Percentiles rank a stretch among this genome's conserved stretches.
Evolutionary conservation across 2,113 vertebrate genomes (phyloP).

Genomic region (Hippocampus zosterae): DNA sequence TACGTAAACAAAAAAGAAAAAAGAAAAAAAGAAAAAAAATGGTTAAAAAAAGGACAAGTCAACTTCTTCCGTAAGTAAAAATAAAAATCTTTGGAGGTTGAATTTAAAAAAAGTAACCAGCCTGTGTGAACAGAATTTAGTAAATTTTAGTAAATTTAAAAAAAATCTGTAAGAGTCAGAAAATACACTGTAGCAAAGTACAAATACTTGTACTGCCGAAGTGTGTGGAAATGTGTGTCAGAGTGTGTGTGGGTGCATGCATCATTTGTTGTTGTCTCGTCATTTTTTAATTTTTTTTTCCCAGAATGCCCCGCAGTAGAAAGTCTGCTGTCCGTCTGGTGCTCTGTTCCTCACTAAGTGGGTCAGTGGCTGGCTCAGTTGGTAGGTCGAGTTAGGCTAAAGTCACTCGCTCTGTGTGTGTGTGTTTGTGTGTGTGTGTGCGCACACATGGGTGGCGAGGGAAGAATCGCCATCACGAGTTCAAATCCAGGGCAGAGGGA

Average conservation of each 20-base stretch:
- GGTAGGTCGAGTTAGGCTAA: slow-evolving; percentile 57
- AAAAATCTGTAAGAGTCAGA: background rate
- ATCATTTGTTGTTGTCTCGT: slow-evolving; percentile 47
- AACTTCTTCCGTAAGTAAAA: no score
- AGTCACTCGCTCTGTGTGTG: slow-evolving; percentile 23
- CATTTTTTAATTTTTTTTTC: slow-evolving; percentile 28
- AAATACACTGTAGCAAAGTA: background rate
- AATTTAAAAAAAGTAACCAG: no score
- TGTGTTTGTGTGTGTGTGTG: background rate
- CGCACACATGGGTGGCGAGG: slow-evolving; percentile 9
- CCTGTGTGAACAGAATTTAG: no score
- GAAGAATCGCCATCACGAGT: slow-evolving; percentile 34
- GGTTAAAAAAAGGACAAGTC: no score
- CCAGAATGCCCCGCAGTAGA: slow-evolving; percentile 54
- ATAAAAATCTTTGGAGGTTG: no score
- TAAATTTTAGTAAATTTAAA: no score
- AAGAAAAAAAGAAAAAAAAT: no score
- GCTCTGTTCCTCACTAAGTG: slow-evolving; percentile 50
- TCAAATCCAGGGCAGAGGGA: slow-evolving; percentile 45
- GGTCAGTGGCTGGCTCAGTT: slow-evolving; percentile 60
- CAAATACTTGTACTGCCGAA: background rate
- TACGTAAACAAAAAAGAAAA: no score
- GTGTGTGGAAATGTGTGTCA: slow-evolving; percentile 6
- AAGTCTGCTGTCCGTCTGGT: slow-evolving; percentile 54
- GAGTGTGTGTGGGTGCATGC: slow-evolving; percentile 9